Percentiles rank a stretch among this genome's conserved stretches.
Evolutionary conservation across 2,888 invertebrate species (phyloP).

Genomic region (Limnephilus rhombicus): DNA sequence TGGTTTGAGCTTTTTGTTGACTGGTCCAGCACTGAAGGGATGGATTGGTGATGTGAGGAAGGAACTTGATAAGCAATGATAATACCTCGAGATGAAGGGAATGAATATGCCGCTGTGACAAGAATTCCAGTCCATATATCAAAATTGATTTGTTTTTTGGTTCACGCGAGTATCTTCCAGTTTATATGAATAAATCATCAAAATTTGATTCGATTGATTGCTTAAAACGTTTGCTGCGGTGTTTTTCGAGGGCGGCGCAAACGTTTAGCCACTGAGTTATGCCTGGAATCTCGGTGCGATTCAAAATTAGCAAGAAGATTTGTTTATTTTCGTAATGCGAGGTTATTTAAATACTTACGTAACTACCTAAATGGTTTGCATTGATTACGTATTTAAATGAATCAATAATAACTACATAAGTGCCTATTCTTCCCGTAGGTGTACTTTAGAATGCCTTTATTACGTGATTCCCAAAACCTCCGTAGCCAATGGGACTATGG

Average conservation of each 20-base stretch:
- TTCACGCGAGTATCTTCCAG: not conserved
- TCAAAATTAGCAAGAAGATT: not conserved
- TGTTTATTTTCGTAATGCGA: not conserved
- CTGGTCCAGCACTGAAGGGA: not conserved
- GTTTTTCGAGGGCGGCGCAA: not conserved
- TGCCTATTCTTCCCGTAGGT: too few species aligned
- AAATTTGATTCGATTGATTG: not conserved
- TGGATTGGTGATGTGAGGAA: not conserved
- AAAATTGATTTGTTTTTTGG: constrained; percentile 41
- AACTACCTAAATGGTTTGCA: not conserved
- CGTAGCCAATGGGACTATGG: too few species aligned
- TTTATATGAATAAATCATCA: constrained; percentile 26
- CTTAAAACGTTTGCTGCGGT: not conserved
- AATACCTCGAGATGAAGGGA: constrained; percentile 11
- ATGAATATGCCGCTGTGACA: constrained; percentile 45
- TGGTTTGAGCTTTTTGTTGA: not conserved
- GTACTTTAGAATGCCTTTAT: too few species aligned
- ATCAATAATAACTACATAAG: not conserved
- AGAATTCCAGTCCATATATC: constrained; percentile 42
- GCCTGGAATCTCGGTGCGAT: not conserved
- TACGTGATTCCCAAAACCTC: too few species aligned
- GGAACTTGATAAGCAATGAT: constrained; percentile 24
- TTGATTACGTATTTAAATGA: not conserved
- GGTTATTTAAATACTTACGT: not conserved
- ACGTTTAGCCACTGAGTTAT: not conserved